Evolutionary conservation across 2,797 vertebrate genomes (phyloP).

Genomic region (Hemitrygon akajei): DNA sequence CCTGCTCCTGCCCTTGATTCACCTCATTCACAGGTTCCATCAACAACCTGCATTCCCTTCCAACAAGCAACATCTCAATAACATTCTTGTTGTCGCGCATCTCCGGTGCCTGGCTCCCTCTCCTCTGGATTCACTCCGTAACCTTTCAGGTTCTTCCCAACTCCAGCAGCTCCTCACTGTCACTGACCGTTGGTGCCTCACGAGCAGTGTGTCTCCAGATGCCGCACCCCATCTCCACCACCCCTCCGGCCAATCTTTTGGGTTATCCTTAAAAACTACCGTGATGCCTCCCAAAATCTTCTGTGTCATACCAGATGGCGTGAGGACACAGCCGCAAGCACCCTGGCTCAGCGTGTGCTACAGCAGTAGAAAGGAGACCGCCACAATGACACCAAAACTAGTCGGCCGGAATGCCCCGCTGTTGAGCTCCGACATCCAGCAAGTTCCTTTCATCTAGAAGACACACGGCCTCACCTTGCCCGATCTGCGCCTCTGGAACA

Average conservation of each 20-base stretch:
- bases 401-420: too few species aligned
- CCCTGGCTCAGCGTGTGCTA: background rate
- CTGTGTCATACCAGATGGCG: background rate
- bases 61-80: background rate
- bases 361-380: too few species aligned
- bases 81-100: background rate
- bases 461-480: slow-evolving; percentile 72
- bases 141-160: background rate
- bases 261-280: background rate
- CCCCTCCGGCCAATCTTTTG: too few species aligned
- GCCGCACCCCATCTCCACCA: background rate
- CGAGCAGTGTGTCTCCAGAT: background rate
- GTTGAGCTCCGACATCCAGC: background rate
- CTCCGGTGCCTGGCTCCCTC: background rate
- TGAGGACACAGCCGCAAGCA: background rate
- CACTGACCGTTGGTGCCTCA: too few species aligned
- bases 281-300: too few species aligned
- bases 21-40: too few species aligned
- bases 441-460: background rate
- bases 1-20: background rate
- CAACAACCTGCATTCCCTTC: background rate
- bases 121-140: background rate
- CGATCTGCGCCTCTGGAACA: slow-evolving; percentile 88
- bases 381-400: background rate
- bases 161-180: background rate